A percentile compares a stretch with the other conserved stretches of the same genome.
phyloP scores from a whole-genome alignment of 2,888 invertebrate species.

The Diaperis boleti region DNA sequence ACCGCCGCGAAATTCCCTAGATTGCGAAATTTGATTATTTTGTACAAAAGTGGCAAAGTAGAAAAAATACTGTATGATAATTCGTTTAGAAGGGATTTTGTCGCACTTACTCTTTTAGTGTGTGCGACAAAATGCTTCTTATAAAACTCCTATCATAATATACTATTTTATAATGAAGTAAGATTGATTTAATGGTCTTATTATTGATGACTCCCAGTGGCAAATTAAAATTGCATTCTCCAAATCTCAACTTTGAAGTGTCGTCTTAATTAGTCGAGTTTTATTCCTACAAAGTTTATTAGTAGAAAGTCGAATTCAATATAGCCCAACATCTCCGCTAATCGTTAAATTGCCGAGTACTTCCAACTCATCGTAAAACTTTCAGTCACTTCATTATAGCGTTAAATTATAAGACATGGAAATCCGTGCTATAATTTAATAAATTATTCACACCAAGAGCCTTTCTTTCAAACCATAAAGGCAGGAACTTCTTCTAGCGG shows the following conservation, averaged over 20 bases:
- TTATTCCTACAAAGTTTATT: constrained; percentile 12
- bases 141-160: too few relatives aligned
- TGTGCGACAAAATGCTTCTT: too few relatives aligned
- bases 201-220: too few relatives aligned
- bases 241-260: background rate
- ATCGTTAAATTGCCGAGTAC: constrained; percentile 9
- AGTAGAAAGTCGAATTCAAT: constrained; percentile 14
- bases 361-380: constrained; percentile 9
- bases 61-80: too few relatives aligned
- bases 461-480: constrained; percentile 12
- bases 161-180: too few relatives aligned
- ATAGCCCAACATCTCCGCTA: constrained; percentile 7
- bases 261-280: constrained; percentile 16
- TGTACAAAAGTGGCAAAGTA: too few relatives aligned
- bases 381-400: constrained; percentile 25
- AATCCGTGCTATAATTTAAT: constrained; percentile 27
- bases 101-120: too few relatives aligned
- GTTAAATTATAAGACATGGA: constrained; percentile 20
- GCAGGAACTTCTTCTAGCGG: constrained; percentile 1
- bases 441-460: constrained; percentile 25
- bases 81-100: too few relatives aligned
- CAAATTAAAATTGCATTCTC: too few relatives aligned
- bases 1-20: too few relatives aligned
- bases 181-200: too few relatives aligned
- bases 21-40: too few relatives aligned